phyloP scores from a whole-genome alignment of 2,797 vertebrate species.

The Chelmon rostratus region DNA sequence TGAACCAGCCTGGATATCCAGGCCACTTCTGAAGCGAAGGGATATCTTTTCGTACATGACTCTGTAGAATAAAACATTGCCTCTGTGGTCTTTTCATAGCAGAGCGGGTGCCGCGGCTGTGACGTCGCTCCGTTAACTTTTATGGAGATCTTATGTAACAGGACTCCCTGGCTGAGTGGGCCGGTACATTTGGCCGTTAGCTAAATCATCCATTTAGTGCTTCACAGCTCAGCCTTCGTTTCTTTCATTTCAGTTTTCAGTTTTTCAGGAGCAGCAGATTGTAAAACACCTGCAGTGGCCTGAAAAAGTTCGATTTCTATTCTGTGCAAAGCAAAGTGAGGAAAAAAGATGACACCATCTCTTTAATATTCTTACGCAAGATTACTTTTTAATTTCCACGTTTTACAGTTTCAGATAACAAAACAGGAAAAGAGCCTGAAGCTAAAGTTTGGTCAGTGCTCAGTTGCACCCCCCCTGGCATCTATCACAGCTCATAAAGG shows the following conservation, averaged over 20 bases:
- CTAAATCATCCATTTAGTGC: constrained; percentile 39
- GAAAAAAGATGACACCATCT: too few relatives aligned
- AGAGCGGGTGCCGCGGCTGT: neutral
- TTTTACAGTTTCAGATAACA: too few relatives aligned
- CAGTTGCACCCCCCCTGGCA: too few relatives aligned
- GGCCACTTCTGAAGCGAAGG: neutral
- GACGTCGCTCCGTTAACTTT: constrained; percentile 29
- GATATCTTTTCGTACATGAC: neutral
- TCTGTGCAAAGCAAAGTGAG: too few relatives aligned
- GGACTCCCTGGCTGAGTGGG: constrained; percentile 21
- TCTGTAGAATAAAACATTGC: constrained; percentile 15
- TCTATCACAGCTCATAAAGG: too few relatives aligned
- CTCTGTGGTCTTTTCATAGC: constrained; percentile 13
- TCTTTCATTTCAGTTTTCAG: neutral
- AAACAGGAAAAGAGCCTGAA: too few relatives aligned
- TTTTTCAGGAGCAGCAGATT: neutral
- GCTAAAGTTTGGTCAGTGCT: too few relatives aligned
- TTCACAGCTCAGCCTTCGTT: neutral
- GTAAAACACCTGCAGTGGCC: neutral
- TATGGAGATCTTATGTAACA: constrained; percentile 38
- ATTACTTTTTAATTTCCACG: too few relatives aligned
- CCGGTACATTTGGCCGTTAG: constrained; percentile 22
- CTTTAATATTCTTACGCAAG: too few relatives aligned
- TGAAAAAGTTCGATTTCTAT: too few relatives aligned
- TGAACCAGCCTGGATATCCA: constrained; percentile 22